Conservation (phyloP, 1,140 invertebrate species). For the Tetragnatha versicolor region DNA sequence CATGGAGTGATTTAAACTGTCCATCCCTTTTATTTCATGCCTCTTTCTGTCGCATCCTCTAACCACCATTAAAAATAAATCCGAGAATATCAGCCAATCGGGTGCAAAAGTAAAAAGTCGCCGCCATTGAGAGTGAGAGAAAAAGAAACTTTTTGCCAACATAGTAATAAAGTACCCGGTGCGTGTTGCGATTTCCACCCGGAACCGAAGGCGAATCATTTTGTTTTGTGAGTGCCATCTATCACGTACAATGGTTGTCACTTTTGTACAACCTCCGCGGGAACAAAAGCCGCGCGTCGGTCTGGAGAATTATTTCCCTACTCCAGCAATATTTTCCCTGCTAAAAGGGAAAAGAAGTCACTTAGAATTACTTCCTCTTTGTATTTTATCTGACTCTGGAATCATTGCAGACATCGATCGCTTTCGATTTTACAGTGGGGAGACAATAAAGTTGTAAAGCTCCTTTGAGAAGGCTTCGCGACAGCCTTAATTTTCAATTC, state of each 20-base stretch:
- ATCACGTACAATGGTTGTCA: slow-evolving; percentile 26
- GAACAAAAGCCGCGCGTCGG: background rate
- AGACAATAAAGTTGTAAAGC: slow-evolving; percentile 39
- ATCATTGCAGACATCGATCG: slow-evolving; percentile 46
- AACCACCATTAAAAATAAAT: no score
- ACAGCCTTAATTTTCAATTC: background rate
- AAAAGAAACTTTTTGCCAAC: background rate
- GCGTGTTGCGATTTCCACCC: background rate
- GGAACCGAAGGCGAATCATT: slow-evolving; percentile 2
- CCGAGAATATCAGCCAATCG: no score
- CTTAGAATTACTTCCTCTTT: slow-evolving; percentile 44
- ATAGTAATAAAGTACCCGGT: background rate
- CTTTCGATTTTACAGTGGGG: slow-evolving; percentile 42
- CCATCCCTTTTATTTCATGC: no score
- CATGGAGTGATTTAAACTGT: no score
- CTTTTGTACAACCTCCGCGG: slow-evolving; percentile 29
- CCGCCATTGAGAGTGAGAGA: no score
- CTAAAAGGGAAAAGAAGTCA: slow-evolving; percentile 32
- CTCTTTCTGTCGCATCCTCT: no score
- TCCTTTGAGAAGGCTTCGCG: background rate
- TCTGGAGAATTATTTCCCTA: slow-evolving; percentile 25
- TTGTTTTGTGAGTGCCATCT: background rate
- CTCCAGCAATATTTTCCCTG: slow-evolving; percentile 32
- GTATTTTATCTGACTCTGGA: slow-evolving; percentile 42
- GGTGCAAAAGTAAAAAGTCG: no score